phyloP scores from a whole-genome alignment of 2,888 invertebrate genomes.

The Zootermopsis nevadensis region DNA sequence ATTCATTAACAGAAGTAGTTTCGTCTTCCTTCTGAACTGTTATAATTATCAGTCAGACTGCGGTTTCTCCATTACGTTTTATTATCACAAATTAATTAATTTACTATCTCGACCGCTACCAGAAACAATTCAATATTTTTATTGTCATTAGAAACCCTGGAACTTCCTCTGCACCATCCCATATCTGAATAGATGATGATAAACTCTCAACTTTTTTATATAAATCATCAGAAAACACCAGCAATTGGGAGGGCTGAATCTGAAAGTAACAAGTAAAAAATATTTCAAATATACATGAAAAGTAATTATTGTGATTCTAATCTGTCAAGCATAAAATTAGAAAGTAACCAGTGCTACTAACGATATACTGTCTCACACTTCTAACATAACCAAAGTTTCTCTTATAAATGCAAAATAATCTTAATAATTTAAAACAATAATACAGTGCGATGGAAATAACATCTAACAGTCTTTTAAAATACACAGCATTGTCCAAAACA shows the following conservation, averaged over 20 bases:
- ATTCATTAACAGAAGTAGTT: background rate
- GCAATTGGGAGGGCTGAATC: background rate
- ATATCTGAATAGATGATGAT: background rate
- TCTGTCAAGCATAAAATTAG: background rate
- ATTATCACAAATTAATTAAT: background rate
- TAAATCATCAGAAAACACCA: background rate
- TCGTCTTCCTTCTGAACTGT: background rate
- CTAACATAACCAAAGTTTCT: background rate
- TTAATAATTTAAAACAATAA: constrained; percentile 42
- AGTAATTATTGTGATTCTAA: background rate
- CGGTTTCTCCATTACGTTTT: background rate
- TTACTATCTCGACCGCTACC: background rate
- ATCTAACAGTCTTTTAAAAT: constrained; percentile 45
- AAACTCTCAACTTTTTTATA: background rate
- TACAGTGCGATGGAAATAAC: constrained; percentile 35
- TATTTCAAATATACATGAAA: background rate
- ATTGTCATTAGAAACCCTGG: background rate
- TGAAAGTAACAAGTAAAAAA: background rate
- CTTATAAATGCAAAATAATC: constrained; percentile 36
- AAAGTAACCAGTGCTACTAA: background rate
- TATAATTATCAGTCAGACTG: background rate
- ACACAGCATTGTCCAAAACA: constrained; percentile 29
- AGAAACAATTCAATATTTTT: background rate
- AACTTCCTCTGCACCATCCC: background rate
- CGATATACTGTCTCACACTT: background rate